These are phyloP conservation scores for Notarius lentiginosus DNA, from an alignment of 2,113 vertebrate species.

Conservation along the genomic window DNA sequence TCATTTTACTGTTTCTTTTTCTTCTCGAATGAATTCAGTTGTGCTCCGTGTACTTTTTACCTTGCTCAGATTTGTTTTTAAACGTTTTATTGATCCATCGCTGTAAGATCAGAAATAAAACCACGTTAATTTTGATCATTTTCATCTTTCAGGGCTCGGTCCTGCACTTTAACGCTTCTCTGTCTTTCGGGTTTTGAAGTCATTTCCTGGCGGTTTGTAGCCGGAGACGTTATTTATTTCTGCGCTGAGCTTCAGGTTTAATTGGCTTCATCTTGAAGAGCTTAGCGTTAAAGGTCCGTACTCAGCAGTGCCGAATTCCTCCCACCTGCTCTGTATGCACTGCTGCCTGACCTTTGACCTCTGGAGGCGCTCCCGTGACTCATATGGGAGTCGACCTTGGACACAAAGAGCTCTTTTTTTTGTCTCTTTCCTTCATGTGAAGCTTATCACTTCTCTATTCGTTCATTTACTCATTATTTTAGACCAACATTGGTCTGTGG, in stretches of 20 bases:
- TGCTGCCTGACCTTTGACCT: slow-evolving; percentile 50
- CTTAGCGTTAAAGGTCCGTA: slow-evolving; percentile 26
- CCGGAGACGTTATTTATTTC: background rate
- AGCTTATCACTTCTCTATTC: background rate
- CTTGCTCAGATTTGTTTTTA: background rate
- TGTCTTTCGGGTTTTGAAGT: background rate
- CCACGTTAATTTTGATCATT: background rate
- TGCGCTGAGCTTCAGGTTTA: background rate
- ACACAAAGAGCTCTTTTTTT: slow-evolving; percentile 14
- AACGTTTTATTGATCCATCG: background rate
- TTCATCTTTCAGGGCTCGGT: background rate
- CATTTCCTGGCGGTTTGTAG: background rate
- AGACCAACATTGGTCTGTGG: background rate
- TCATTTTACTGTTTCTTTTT: background rate
- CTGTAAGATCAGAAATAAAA: no score
- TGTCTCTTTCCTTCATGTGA: background rate
- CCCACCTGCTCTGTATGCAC: slow-evolving; percentile 45
- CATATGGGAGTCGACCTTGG: slow-evolving; percentile 27
- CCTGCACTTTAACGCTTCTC: no score
- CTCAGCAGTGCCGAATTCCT: slow-evolving; percentile 43
- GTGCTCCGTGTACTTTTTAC: background rate
- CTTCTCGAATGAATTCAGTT: background rate
- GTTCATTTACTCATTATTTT: slow-evolving; percentile 1
- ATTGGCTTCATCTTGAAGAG: slow-evolving; percentile 13
- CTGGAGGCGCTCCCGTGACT: slow-evolving; percentile 34